A percentile compares a stretch with the other conserved stretches of the same genome.
Evolutionary conservation across 2,888 invertebrate species (phyloP).

Genomic region (Drosophila pseudotakahashii): DNA sequence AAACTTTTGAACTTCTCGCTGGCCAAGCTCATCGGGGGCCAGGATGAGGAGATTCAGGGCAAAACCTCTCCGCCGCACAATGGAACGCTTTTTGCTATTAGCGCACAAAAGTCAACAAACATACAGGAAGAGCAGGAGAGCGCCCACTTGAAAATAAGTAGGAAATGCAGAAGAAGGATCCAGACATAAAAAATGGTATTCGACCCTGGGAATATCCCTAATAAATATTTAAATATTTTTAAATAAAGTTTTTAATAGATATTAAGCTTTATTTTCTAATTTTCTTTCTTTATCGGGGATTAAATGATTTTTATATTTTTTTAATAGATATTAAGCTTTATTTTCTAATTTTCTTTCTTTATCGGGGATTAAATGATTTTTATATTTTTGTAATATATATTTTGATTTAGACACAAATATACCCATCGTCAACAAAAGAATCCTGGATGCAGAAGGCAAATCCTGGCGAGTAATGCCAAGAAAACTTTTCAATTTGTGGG

Average conservation of each 20-base stretch:
- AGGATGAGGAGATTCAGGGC: not conserved
- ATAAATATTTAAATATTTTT: too few species aligned
- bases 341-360: too few species aligned
- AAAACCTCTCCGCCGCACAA: slow-evolving; percentile 51
- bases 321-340: too few species aligned
- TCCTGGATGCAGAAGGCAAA: slow-evolving; percentile 18
- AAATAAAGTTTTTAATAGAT: too few species aligned
- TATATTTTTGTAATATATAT: too few species aligned
- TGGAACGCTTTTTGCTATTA: slow-evolving; percentile 72
- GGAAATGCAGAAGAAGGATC: slow-evolving; percentile 15
- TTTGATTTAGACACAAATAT: not conserved
- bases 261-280: too few species aligned
- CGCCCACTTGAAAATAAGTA: slow-evolving; percentile 55
- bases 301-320: too few species aligned
- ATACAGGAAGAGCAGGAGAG: slow-evolving; percentile 29
- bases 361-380: too few species aligned
- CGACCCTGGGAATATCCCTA: slow-evolving; percentile 2
- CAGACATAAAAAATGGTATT: rapidly evolving
- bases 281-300: too few species aligned
- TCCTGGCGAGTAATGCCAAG: slow-evolving; percentile 36
- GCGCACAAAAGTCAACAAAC: slow-evolving; percentile 76
- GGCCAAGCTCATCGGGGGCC: slow-evolving; percentile 13
- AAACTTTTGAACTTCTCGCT: slow-evolving; percentile 70
- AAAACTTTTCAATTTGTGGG: slow-evolving; percentile 75
- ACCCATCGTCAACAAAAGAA: not conserved